Evolutionary conservation across 2,113 vertebrate species (phyloP), one percentile per base, ranked within the genome.

Genomic region (Eidolon helvum): DNA sequence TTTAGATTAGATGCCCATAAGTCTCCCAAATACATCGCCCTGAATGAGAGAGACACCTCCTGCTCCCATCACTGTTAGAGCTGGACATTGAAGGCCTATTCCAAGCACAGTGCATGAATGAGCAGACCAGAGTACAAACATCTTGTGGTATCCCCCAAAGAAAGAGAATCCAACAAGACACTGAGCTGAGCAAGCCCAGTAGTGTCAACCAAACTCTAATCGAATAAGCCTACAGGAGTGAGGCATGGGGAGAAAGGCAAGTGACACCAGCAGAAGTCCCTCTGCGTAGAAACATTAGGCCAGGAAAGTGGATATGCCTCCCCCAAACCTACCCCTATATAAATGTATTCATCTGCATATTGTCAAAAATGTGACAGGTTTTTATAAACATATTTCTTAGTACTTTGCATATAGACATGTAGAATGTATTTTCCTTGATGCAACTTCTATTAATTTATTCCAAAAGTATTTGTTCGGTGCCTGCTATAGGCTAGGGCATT

Each of bases 1-100:
- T 90, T 93, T 90, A 69, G 85, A 84, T 87, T 78, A 94, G 71
- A 90, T 33, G 28, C 45, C 50, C 77, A 61, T 65, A 69, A 90
- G 80, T 53, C 12, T 93, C 59, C 71, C 74, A 43, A 33, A 55
- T 82, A 57, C 50, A 77, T 93, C 11, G 84, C 28, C 4, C 12
- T 65, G 30, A 92, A 61, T 75, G 16, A 82, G 24, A 86, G 22
- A 82, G 33, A 57, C 10, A 78, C 11, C 45, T 16, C 53, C 24
- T 8, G 30, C 22, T 19, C 12, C 40, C 22, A 22, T 77, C 12
- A 14, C 55, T 5, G 24, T 22, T 1, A 43, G 66, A 74, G 18
- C 38, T 85, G 83, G 82, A 66, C n/a, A 50, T 59, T 0, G 3
- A 89, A 86, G 53, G 9, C 63, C n/a, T 89, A n/a, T 22, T 65